Percentiles rank a stretch among this genome's conserved stretches.
Conservation (phyloP, 1,140 invertebrate species). For the Pseudomyrmex dendroicus region DNA sequence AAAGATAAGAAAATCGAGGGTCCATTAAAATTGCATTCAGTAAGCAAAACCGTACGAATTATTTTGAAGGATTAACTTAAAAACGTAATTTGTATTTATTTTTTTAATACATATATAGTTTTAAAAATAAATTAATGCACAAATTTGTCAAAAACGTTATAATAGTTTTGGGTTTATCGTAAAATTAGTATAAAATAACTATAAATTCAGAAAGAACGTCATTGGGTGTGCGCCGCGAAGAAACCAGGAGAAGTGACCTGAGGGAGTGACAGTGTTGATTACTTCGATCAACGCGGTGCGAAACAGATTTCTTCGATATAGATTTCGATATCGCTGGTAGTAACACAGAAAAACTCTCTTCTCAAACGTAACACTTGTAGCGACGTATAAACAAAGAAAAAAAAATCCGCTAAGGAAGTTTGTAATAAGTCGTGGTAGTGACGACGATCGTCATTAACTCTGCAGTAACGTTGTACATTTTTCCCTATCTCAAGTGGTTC, state of each 20-base stretch:
- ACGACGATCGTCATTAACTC: constrained; percentile 68
- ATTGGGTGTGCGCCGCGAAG: constrained; percentile 38
- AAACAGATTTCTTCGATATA: constrained; percentile 48
- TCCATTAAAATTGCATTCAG: not conserved
- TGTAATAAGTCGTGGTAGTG: constrained; percentile 45
- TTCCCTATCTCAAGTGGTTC: constrained; percentile 37
- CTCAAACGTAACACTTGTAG: constrained; percentile 50
- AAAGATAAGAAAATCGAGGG: not conserved
- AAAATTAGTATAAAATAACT: not conserved
- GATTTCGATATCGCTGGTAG: constrained; percentile 54
- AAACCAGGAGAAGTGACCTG: not conserved
- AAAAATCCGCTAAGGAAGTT: constrained; percentile 13
- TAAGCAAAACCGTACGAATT: not conserved
- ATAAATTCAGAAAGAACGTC: constrained; percentile 6
- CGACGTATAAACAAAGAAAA: constrained; percentile 26
- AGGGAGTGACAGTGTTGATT: not conserved
- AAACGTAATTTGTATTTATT: constrained; percentile 7
- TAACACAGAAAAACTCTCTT: constrained; percentile 24
- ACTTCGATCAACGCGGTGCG: constrained; percentile 2
- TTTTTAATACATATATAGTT: not conserved
- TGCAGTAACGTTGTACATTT: constrained; percentile 64
- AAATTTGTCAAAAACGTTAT: not conserved
- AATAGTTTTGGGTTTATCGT: not conserved
- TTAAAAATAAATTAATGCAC: constrained; percentile 1
- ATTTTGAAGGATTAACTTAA: not conserved